Evolutionary conservation across 2,113 vertebrate species (phyloP).

Genomic region (Lathamus discolor): DNA sequence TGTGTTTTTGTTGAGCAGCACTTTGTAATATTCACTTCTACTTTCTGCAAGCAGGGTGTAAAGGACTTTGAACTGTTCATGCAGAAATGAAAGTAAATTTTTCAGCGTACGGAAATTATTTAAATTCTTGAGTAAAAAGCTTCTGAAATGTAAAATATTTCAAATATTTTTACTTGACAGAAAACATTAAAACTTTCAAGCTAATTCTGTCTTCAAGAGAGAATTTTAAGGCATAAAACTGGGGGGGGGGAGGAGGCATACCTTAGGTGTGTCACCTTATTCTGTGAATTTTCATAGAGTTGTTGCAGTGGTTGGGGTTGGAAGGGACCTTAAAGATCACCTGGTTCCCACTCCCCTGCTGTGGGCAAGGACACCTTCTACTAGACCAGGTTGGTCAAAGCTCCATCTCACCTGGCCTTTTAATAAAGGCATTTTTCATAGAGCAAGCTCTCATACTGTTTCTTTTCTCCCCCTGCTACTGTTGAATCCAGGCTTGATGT

Average conservation of each 20-base stretch:
- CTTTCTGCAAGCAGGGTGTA: not conserved
- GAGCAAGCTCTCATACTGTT: not conserved
- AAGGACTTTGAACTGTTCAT: not conserved
- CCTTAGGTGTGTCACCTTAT: not conserved
- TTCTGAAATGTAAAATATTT: not conserved
- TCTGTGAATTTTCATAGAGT: not conserved
- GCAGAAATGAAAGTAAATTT: not conserved
- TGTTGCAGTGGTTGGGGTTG: not conserved
- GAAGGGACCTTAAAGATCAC: not conserved
- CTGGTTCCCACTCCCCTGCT: not conserved
- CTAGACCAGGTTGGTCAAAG: not conserved
- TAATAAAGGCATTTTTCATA: not conserved
- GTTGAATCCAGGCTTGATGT: not conserved
- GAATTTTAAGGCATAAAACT: not conserved
- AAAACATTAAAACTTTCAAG: not conserved
- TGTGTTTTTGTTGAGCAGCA: not conserved
- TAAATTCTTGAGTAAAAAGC: not conserved
- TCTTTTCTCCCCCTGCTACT: not conserved
- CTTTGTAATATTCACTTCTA: not conserved
- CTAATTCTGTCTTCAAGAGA: not conserved
- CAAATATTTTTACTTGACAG: not conserved
- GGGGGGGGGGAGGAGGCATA: rapidly evolving
- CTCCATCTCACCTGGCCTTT: not conserved
- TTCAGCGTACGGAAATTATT: not conserved
- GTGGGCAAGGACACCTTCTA: not conserved